Conservation (phyloP, 1,140 invertebrate species). For the Pogonognathellus flavescens region DNA sequence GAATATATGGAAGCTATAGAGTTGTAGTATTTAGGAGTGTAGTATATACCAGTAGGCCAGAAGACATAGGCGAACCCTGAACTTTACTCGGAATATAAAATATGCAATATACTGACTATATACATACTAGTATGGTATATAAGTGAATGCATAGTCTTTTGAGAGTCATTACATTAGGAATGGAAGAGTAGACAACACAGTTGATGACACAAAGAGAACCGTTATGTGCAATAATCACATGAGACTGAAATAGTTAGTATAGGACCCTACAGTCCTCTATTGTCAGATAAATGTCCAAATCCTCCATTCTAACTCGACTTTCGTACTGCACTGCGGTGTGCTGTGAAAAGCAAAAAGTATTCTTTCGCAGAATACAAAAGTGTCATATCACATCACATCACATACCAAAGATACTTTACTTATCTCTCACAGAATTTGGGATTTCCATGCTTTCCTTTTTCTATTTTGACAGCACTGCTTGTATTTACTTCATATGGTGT, state of each 20-base stretch:
- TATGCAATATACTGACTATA: too few relatives aligned
- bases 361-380: neutral
- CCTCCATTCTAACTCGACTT: slow-evolving; percentile 10
- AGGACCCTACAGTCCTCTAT: too few relatives aligned
- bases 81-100: too few relatives aligned
- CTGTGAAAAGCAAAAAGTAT: neutral
- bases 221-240: slow-evolving; percentile 14
- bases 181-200: slow-evolving; percentile 15
- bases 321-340: neutral
- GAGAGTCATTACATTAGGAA: slow-evolving; percentile 9
- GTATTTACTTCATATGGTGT: neutral
- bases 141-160: neutral
- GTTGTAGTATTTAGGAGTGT: too few relatives aligned
- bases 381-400: slow-evolving; percentile 12
- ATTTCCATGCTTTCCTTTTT: neutral
- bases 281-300: neutral
- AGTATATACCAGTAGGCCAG: too few relatives aligned
- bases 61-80: too few relatives aligned
- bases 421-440: neutral
- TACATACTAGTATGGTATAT: too few relatives aligned
- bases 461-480: neutral
- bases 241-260: neutral
- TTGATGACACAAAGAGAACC: slow-evolving; percentile 40
- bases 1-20: too few relatives aligned
- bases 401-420: neutral